Evolutionary conservation across 2,113 vertebrate species (phyloP).

Genomic region (Toxostoma redivivum): DNA sequence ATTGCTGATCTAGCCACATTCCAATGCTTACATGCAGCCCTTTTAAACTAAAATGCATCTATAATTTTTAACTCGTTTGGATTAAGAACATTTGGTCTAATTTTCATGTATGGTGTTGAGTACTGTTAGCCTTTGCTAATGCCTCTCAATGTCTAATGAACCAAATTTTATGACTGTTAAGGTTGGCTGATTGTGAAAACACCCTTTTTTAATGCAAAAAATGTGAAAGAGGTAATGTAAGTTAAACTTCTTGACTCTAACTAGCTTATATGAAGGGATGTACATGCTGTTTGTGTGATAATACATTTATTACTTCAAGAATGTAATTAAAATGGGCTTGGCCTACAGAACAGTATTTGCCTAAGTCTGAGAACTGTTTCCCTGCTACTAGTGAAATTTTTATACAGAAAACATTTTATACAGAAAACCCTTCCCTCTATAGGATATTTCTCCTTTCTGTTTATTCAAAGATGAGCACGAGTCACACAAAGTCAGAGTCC

Average conservation of each 20-base stretch:
- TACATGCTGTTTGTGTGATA: background rate
- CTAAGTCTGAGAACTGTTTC: background rate
- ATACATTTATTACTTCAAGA: background rate
- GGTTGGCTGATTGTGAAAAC: background rate
- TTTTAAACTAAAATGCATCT: background rate
- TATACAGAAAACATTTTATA: background rate
- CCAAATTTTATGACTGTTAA: background rate
- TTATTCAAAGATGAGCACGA: slow-evolving; percentile 27
- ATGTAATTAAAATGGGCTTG: background rate
- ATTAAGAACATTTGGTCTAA: background rate
- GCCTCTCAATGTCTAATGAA: background rate
- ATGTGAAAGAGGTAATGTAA: background rate
- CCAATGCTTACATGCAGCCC: background rate
- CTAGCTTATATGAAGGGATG: background rate
- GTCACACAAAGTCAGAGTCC: background rate
- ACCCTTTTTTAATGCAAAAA: background rate
- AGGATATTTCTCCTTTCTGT: slow-evolving; percentile 27
- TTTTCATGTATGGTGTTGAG: background rate
- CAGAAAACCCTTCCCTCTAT: background rate
- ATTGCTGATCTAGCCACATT: background rate
- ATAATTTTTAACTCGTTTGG: background rate
- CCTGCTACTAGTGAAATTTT: slow-evolving; percentile 32
- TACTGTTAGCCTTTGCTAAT: slow-evolving; percentile 11
- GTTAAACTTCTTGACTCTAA: background rate
- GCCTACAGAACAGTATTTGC: background rate